Conservation (phyloP, 2,113 vertebrate genomes). For the Fukomys damarensis region DNA sequence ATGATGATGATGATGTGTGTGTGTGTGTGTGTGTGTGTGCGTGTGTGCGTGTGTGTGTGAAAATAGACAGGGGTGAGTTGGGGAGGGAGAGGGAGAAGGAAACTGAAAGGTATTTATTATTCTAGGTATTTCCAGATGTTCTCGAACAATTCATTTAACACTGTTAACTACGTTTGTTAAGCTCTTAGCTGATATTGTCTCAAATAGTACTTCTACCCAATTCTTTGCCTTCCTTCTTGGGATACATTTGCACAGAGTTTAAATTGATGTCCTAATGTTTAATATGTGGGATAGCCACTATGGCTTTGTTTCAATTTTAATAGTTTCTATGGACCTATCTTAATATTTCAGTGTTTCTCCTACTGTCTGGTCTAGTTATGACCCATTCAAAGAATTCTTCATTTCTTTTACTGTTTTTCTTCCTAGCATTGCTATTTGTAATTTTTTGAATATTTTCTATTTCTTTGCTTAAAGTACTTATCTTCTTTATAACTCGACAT, state of each 20-base stretch:
- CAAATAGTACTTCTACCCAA: neutral
- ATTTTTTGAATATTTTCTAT: neutral
- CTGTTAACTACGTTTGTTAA: neutral
- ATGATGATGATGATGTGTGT: too few species aligned
- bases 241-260: neutral
- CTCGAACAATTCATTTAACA: neutral
- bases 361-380: neutral
- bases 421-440: neutral
- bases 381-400: neutral
- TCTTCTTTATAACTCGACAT: neutral
- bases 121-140: neutral
- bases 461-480: neutral
- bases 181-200: neutral
- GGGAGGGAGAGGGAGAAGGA: neutral
- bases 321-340: neutral
- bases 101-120: neutral
- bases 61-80: neutral
- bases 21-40: too few species aligned
- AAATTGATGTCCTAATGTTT: neutral
- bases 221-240: neutral
- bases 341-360: neutral
- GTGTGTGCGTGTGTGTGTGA: too few species aligned
- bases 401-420: neutral
- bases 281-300: neutral
- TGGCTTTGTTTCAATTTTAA: neutral